These are phyloP conservation scores for Marmota monax DNA, from an alignment of 2,113 vertebrate species.

Conservation along the genomic window DNA sequence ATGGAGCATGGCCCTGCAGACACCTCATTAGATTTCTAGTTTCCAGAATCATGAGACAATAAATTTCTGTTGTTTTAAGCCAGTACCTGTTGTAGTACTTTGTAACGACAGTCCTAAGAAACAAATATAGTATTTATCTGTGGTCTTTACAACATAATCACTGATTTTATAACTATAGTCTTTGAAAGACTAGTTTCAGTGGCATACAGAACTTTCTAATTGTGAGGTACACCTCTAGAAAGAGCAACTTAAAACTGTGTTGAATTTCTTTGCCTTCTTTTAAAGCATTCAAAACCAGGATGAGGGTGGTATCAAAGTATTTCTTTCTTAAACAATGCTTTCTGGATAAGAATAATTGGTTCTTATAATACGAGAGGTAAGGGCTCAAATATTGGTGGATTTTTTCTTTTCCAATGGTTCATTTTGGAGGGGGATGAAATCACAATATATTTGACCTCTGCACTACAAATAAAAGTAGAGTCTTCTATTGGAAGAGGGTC, in stretches of 20 bases:
- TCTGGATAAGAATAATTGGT: neutral
- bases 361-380: neutral
- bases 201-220: neutral
- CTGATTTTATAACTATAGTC: neutral
- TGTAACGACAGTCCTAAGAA: neutral
- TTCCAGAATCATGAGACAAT: neutral
- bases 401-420: neutral
- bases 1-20: neutral
- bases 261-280: conserved; percentile 23
- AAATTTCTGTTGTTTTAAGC: neutral
- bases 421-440: neutral
- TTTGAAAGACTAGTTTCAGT: neutral
- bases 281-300: neutral
- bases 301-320: neutral
- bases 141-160: neutral
- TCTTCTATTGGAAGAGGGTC: neutral
- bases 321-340: neutral
- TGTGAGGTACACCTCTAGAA: neutral
- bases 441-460: neutral
- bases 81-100: neutral
- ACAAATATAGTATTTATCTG: neutral
- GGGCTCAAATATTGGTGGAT: neutral
- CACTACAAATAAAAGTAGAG: neutral
- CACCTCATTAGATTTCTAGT: neutral
- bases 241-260: conserved; percentile 1